Evolutionary conservation across 1,140 invertebrate species (phyloP).

Genomic region (Drosophila pectinifera): DNA sequence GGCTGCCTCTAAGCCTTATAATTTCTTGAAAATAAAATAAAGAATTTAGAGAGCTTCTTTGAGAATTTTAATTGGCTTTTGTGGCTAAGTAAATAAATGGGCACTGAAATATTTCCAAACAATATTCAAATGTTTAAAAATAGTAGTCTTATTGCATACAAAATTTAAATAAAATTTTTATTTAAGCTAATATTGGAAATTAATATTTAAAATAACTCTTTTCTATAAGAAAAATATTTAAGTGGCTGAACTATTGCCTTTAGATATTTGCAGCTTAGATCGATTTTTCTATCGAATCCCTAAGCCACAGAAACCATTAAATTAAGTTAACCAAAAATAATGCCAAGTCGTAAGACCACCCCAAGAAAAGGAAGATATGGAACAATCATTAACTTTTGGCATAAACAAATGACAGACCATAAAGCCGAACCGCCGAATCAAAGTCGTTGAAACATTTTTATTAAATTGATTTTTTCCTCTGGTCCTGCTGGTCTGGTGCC

Average conservation of each 20-base stretch:
- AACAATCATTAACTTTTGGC: slow-evolving; percentile 25
- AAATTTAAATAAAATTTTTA: not conserved
- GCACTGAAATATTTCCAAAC: not conserved
- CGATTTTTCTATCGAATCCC: not conserved
- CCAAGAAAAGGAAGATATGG: not conserved
- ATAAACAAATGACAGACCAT: slow-evolving; percentile 50
- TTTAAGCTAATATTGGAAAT: not conserved
- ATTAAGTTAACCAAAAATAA: not conserved
- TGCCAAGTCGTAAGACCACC: too few relatives aligned
- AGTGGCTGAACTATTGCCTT: not conserved
- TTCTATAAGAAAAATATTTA: not conserved
- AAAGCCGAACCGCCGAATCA: slow-evolving; percentile 52
- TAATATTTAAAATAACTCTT: too few relatives aligned
- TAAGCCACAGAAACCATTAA: too few relatives aligned
- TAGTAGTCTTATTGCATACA: not conserved
- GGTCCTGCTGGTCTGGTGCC: slow-evolving; percentile 1
- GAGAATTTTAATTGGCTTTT: not conserved
- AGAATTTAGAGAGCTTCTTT: not conserved
- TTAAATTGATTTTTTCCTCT: slow-evolving; percentile 58
- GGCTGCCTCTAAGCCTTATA: too few relatives aligned
- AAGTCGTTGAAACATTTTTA: slow-evolving; percentile 68
- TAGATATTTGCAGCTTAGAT: not conserved
- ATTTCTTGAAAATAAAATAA: not conserved
- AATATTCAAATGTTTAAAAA: not conserved
- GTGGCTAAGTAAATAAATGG: not conserved